These are phyloP conservation scores for Trissolcus brochymenae DNA, from an alignment of 2,888 invertebrate genomes.

Conservation along the genomic window DNA sequence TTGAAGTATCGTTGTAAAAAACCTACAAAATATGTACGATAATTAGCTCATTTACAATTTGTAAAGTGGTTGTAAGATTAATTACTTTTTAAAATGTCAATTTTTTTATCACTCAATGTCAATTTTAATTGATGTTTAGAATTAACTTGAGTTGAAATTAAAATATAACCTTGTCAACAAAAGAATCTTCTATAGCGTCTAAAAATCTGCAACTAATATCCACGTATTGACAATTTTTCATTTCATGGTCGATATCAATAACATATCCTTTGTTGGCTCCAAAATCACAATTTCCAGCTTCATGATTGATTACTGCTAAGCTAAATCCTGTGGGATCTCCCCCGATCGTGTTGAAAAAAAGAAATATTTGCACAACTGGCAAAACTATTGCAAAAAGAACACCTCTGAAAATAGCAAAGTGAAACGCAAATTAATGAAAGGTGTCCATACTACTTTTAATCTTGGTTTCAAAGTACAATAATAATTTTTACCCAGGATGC, in stretches of 20 bases:
- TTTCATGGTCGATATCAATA: conserved; percentile 66
- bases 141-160: background rate
- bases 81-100: background rate
- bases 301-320: conserved; percentile 88
- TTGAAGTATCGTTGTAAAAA: conserved; percentile 77
- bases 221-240: conserved; percentile 77
- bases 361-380: background rate
- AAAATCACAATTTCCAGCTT: conserved; percentile 78
- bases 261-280: conserved; percentile 75
- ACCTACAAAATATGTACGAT: conserved; percentile 69
- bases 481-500: conserved; percentile 82
- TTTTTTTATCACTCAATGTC: background rate
- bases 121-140: background rate
- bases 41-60: background rate
- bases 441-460: background rate
- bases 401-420: conserved; percentile 79
- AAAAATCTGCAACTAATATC: conserved; percentile 82
- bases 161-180: conserved; percentile 77
- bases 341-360: conserved; percentile 86
- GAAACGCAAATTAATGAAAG: background rate
- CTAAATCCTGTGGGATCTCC: conserved; percentile 84
- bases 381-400: conserved; percentile 84
- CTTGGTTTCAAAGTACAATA: background rate
- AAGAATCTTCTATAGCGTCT: conserved; percentile 78
- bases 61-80: no score